phyloP scores from a whole-genome alignment of 2,888 invertebrate genomes.

The Acanthosepion lycidas region DNA sequence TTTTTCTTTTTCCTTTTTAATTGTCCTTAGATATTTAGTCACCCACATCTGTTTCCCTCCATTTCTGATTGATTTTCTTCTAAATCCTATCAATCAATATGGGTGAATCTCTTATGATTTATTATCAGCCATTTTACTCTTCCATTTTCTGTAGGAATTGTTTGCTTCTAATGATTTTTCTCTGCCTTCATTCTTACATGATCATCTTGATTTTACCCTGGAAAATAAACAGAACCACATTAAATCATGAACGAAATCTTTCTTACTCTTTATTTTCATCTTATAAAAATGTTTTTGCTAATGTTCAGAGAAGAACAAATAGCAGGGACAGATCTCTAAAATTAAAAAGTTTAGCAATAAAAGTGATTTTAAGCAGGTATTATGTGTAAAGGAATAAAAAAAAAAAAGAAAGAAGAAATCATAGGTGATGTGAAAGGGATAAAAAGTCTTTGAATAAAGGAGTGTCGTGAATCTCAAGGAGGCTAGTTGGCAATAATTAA shows the following conservation, averaged over 20 bases:
- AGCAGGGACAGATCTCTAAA: background rate
- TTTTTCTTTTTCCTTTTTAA: no score
- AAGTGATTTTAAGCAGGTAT: background rate
- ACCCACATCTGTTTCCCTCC: background rate
- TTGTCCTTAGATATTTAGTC: background rate
- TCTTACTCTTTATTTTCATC: no score
- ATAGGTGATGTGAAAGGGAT: no score
- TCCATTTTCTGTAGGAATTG: background rate
- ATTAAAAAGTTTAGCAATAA: background rate
- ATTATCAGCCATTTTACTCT: background rate
- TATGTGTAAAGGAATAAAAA: background rate
- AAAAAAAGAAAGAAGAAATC: no score
- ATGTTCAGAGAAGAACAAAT: background rate
- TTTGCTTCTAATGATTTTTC: background rate
- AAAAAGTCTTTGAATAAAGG: no score
- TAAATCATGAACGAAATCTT: background rate
- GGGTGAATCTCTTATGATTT: background rate
- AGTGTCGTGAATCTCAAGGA: no score
- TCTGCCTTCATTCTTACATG: constrained; percentile 33
- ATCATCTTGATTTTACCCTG: constrained; percentile 45
- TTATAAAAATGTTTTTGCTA: background rate
- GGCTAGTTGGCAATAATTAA: no score
- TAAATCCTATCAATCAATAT: constrained; percentile 33
- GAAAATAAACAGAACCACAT: constrained; percentile 43
- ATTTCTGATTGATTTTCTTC: background rate